Percentiles rank a stretch among this genome's conserved stretches.
Conservation (phyloP, 2,797 vertebrate species). For the Gambelia wislizenii region DNA sequence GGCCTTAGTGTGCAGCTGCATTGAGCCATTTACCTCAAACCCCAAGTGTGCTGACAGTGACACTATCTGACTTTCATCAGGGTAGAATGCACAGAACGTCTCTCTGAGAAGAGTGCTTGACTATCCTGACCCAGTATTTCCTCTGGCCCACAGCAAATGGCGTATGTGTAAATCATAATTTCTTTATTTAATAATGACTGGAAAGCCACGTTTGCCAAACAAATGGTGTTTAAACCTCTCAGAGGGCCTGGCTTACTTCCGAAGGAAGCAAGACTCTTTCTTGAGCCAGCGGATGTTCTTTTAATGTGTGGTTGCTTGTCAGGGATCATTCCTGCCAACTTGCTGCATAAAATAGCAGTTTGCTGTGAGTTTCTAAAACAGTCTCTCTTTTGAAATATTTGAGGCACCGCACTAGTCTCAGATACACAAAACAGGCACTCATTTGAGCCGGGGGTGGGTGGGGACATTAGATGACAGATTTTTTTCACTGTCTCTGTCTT, state of each 20-base stretch:
- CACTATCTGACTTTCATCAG: conserved; percentile 60
- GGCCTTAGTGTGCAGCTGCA: conserved; percentile 62
- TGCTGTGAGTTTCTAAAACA: conserved; percentile 67
- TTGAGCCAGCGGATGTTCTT: conserved; percentile 61
- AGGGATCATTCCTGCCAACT: conserved; percentile 67
- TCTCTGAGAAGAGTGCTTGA: conserved; percentile 51
- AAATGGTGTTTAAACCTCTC: conserved; percentile 60
- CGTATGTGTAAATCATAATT: conserved; percentile 69
- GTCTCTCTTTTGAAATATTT: conserved; percentile 66
- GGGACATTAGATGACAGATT: conserved; percentile 27
- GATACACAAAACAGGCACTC: conserved; percentile 55
- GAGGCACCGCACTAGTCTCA: conserved; percentile 55
- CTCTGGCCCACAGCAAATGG: conserved; percentile 71
- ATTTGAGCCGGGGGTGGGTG: conserved; percentile 59
- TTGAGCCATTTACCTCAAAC: conserved; percentile 70
- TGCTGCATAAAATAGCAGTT: conserved; percentile 67
- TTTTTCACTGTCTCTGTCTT: conserved; percentile 9
- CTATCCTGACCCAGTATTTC: conserved; percentile 59
- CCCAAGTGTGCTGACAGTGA: conserved; percentile 61
- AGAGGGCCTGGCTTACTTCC: conserved; percentile 54
- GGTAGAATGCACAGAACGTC: conserved; percentile 63
- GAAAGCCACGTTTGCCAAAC: conserved; percentile 33
- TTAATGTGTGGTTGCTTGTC: conserved; percentile 74
- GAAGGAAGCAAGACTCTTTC: conserved; percentile 52
- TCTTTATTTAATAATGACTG: conserved; percentile 42